Conservation (phyloP, 1,140 invertebrate genomes). For the Chironomus striatipennis region DNA sequence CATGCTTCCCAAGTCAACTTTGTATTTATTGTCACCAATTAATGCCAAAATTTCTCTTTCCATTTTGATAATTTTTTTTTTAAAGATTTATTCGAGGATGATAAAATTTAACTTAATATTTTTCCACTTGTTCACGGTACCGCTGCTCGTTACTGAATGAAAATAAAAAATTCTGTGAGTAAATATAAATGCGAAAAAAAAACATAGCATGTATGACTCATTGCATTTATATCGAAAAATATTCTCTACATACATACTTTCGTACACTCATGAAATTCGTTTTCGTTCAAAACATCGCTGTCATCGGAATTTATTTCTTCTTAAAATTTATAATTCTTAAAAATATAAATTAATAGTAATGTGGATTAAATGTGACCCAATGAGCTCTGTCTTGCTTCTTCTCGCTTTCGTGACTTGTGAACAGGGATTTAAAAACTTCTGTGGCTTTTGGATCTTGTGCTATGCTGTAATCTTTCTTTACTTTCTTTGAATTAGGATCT, state of each 20-base stretch:
- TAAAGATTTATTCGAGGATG: background rate
- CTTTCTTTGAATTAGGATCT: slow-evolving; percentile 65
- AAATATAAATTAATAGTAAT: slow-evolving; percentile 66
- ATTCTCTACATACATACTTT: background rate
- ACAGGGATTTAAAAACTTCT: slow-evolving; percentile 90
- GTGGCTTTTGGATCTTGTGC: slow-evolving; percentile 85
- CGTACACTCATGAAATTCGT: no score
- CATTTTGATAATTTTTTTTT: background rate
- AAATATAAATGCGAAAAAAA: background rate
- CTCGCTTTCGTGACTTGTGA: slow-evolving; percentile 81
- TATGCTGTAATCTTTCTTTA: slow-evolving; percentile 70
- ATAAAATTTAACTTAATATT: background rate
- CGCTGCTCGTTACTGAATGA: background rate
- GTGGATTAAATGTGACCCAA: slow-evolving; percentile 97
- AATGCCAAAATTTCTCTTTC: background rate
- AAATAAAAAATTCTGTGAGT: background rate
- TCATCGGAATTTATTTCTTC: background rate
- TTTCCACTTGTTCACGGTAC: background rate
- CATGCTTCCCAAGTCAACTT: background rate
- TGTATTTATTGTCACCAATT: background rate
- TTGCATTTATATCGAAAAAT: background rate
- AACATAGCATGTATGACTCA: background rate
- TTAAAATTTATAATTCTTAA: background rate
- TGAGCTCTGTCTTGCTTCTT: slow-evolving; percentile 80
- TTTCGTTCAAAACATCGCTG: no score